Percentiles rank a stretch among this genome's conserved stretches.
Evolutionary conservation across 2,113 vertebrate genomes (phyloP).

Genomic region (Lanius collurio): DNA sequence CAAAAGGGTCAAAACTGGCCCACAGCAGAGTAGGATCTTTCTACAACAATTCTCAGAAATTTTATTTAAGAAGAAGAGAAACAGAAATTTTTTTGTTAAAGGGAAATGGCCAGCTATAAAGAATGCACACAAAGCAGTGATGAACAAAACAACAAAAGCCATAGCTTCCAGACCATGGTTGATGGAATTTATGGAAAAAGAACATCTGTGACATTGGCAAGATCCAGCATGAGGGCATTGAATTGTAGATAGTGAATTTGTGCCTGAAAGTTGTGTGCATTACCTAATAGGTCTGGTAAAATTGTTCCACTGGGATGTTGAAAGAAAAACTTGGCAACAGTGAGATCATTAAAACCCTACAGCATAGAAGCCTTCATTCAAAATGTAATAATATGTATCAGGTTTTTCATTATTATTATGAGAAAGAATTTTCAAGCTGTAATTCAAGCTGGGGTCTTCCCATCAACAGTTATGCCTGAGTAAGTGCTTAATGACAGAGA

Average conservation of each 20-base stretch:
- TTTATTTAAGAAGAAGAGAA: not conserved
- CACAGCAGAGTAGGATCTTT: not conserved
- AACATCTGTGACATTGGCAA: slow-evolving; percentile 45
- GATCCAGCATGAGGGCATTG: not conserved
- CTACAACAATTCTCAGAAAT: not conserved
- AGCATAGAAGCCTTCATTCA: slow-evolving; percentile 21
- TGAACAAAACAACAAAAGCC: not conserved
- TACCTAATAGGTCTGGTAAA: slow-evolving; percentile 29
- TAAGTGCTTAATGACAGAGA: not conserved
- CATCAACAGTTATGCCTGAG: not conserved
- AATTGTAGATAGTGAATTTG: slow-evolving; percentile 1
- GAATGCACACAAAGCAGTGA: not conserved
- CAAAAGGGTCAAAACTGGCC: not conserved
- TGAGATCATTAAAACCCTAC: slow-evolving; percentile 27
- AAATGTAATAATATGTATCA: not conserved
- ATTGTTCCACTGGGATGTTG: not conserved
- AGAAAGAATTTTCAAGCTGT: not conserved
- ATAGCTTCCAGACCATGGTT: not conserved
- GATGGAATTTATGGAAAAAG: slow-evolving; percentile 20
- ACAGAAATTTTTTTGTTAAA: not conserved
- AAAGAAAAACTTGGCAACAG: slow-evolving; percentile 39
- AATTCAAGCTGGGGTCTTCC: not conserved
- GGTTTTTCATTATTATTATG: not conserved
- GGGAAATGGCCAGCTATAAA: not conserved
- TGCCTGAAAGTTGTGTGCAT: slow-evolving; percentile 11